These are phyloP conservation scores for Pleuronectes platessa DNA, from an alignment of 2,113 vertebrate species.

Conservation along the genomic window DNA sequence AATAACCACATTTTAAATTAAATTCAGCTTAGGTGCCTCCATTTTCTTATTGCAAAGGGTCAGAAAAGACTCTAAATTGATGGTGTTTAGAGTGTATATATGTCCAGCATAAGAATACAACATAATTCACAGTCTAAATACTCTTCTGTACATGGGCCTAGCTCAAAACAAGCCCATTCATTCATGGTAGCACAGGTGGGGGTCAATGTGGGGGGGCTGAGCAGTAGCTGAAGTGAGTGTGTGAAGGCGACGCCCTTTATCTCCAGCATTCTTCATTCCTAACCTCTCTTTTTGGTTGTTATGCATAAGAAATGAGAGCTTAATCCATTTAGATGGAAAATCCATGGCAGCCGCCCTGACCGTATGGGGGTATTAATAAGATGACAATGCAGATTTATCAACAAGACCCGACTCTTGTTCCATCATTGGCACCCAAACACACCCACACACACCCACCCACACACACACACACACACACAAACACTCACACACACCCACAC, in stretches of 20 bases:
- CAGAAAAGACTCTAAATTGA: no score
- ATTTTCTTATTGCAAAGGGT: no score
- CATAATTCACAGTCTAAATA: background rate
- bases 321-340: slow-evolving; percentile 83
- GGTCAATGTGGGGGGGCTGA: slow-evolving; percentile 38
- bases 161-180: slow-evolving; percentile 40
- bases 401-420: slow-evolving; percentile 66
- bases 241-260: slow-evolving; percentile 63
- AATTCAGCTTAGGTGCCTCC: no score
- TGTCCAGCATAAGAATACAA: background rate
- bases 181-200: slow-evolving; percentile 35
- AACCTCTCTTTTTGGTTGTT: slow-evolving; percentile 63
- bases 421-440: slow-evolving; percentile 50
- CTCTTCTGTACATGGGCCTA: slow-evolving; percentile 33
- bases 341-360: slow-evolving; percentile 65
- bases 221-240: slow-evolving; percentile 52
- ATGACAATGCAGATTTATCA: slow-evolving; percentile 80
- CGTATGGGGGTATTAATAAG: slow-evolving; percentile 75
- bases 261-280: slow-evolving; percentile 47
- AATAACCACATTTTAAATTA: no score
- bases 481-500: background rate
- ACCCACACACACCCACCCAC: slow-evolving; percentile 1
- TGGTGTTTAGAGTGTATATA: no score
- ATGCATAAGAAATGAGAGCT: slow-evolving; percentile 76
- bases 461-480: slow-evolving; percentile 21